Percentiles rank a stretch among this genome's conserved stretches.
Evolutionary conservation across 2,888 invertebrate genomes (phyloP).

Genomic region (Monoplex corrugatus): DNA sequence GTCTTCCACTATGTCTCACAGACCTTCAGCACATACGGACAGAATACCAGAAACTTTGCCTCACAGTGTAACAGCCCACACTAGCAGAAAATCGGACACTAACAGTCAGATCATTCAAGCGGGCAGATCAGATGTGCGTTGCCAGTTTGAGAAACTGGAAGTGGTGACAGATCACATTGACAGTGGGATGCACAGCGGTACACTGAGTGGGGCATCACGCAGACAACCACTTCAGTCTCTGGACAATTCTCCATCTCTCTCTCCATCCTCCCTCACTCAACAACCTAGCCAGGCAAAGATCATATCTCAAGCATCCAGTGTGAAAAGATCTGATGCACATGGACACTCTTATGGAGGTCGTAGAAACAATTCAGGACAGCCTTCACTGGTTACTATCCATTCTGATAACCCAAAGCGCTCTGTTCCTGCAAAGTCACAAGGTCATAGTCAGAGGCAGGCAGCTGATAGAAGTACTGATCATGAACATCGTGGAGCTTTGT

Average conservation of each 20-base stretch:
- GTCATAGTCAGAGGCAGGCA: neutral
- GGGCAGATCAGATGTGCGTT: neutral
- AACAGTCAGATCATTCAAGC: neutral
- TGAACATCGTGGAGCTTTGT: neutral
- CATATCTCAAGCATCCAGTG: neutral
- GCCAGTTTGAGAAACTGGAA: slow-evolving; percentile 13
- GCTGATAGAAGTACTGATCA: neutral
- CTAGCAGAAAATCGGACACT: neutral
- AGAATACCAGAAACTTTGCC: neutral
- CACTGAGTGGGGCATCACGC: neutral
- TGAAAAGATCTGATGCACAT: neutral
- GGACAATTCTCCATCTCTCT: slow-evolving; percentile 69
- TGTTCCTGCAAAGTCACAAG: neutral
- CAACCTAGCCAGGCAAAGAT: slow-evolving; percentile 14
- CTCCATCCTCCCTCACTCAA: slow-evolving; percentile 59
- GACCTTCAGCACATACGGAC: neutral
- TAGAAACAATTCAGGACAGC: slow-evolving; percentile 12
- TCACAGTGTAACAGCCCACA: neutral
- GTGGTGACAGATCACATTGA: slow-evolving; percentile 5
- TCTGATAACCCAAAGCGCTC: neutral
- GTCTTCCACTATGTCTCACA: neutral
- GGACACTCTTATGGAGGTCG: neutral
- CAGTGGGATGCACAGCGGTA: slow-evolving; percentile 39
- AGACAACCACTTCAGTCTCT: slow-evolving; percentile 66
- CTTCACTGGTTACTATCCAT: neutral